Conservation (phyloP, 2,113 vertebrate genomes). For the Ailurus styani region DNA sequence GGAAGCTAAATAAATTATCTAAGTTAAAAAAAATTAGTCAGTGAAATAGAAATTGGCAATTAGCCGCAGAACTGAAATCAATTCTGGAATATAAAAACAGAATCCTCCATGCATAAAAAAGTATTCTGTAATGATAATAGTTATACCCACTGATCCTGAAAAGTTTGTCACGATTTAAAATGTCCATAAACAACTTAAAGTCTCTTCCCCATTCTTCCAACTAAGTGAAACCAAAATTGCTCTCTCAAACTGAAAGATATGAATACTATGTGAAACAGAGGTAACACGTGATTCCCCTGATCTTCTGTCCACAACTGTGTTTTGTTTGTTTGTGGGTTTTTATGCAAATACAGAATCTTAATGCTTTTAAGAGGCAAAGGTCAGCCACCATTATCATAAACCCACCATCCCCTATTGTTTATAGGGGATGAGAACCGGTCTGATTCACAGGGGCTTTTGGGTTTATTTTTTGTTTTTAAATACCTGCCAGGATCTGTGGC, state of each 20-base stretch:
- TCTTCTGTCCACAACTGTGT: not conserved
- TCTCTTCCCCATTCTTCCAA: too few species aligned
- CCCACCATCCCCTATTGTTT: not conserved
- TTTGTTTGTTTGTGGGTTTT: not conserved
- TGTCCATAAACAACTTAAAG: not conserved
- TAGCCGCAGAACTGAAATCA: not conserved
- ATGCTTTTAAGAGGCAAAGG: not conserved
- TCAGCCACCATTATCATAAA: not conserved
- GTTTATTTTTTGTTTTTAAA: not conserved
- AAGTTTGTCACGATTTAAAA: not conserved
- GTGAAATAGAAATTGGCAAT: not conserved
- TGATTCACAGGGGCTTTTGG: not conserved
- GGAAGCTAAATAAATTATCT: not conserved
- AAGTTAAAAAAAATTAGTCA: not conserved
- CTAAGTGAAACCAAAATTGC: not conserved
- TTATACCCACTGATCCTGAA: not conserved
- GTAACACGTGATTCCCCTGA: not conserved
- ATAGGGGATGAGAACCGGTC: not conserved
- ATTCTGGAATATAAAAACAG: not conserved
- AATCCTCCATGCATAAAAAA: not conserved
- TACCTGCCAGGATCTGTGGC: not conserved
- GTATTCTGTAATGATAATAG: fast-evolving
- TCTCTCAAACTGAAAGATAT: not conserved
- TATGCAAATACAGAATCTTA: not conserved
- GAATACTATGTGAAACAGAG: not conserved